Evolutionary conservation across 2,113 vertebrate genomes (phyloP).

Genomic region (Crotalus viridis): DNA sequence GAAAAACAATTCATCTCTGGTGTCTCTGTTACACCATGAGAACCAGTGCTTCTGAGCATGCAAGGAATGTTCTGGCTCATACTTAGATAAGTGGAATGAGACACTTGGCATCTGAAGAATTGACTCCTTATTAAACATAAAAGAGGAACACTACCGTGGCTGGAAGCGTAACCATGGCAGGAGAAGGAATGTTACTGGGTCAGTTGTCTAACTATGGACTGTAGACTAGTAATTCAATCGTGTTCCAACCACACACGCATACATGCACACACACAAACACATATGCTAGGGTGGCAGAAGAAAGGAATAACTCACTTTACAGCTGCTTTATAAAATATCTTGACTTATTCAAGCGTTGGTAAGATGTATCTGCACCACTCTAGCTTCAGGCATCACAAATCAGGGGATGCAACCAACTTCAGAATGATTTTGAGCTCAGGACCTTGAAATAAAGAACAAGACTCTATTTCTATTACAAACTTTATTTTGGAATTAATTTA

Average conservation of each 20-base stretch:
- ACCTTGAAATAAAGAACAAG: background rate
- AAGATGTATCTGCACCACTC: background rate
- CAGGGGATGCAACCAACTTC: background rate
- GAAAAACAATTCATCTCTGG: background rate
- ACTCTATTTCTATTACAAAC: background rate
- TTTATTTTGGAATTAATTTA: background rate
- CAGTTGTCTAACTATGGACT: background rate
- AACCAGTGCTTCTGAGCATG: background rate
- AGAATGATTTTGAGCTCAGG: background rate
- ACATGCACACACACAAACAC: background rate
- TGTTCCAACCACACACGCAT: background rate
- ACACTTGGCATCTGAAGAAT: conserved; percentile 14
- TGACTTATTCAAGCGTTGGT: background rate
- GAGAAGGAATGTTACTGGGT: conserved; percentile 25
- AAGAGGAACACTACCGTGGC: background rate
- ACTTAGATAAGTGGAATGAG: conserved; percentile 17
- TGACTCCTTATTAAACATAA: background rate
- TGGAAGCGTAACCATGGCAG: conserved; percentile 7
- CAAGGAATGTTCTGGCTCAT: conserved; percentile 21
- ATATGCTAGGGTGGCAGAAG: background rate
- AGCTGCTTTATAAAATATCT: background rate
- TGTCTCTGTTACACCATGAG: background rate
- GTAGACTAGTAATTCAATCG: conserved; percentile 19
- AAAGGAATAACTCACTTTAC: background rate
- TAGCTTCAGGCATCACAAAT: background rate